phyloP scores from a whole-genome alignment of 1,140 invertebrate species.

The Rhopalosiphum maidis region DNA sequence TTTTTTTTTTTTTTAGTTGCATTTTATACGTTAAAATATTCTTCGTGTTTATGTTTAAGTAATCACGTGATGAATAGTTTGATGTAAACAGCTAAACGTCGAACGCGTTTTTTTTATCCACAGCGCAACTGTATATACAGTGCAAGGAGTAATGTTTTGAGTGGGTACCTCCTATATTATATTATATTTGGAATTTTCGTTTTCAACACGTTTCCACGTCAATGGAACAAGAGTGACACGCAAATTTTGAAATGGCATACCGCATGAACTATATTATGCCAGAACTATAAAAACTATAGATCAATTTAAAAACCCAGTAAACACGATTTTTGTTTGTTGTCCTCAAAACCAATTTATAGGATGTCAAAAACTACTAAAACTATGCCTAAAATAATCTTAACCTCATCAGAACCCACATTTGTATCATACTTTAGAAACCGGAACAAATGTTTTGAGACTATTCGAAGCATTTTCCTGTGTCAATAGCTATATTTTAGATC shows the following conservation, averaged over 20 bases:
- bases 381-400: not conserved
- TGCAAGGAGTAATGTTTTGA: not conserved
- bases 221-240: not conserved
- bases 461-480: not conserved
- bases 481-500: not conserved
- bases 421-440: not conserved
- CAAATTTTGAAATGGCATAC: not conserved
- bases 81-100: not conserved
- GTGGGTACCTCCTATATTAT: not conserved
- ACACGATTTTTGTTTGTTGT: not conserved
- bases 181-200: not conserved
- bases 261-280: not conserved
- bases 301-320: not conserved
- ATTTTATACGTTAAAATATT: not conserved
- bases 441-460: not conserved
- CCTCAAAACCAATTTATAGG: not conserved
- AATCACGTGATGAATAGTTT: slow-evolving; percentile 1
- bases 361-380: not conserved
- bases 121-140: not conserved
- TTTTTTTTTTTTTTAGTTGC: not conserved
- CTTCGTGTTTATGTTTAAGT: not conserved
- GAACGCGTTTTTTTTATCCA: not conserved
- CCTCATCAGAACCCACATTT: not conserved
- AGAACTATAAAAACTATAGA: not conserved
- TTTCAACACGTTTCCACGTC: not conserved